Base-by-base conservation (phyloP, 2,113 vertebrate genomes). In the Gnathonemus echidnorhynchus region DNA sequence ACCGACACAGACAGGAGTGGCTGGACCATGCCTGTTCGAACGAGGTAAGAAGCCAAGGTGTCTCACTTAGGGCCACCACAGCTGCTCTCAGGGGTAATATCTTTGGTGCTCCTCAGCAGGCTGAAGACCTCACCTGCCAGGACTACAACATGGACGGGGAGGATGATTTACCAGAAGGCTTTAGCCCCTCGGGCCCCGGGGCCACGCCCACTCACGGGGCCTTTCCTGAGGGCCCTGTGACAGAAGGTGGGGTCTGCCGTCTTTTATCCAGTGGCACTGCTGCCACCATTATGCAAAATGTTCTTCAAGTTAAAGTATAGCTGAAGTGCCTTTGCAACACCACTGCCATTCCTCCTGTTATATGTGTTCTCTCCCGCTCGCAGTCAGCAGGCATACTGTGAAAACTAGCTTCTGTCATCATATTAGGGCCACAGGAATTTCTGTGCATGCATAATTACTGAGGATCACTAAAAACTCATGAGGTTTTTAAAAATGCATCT, bases 1-100 rank as follows among this genome's bases (percentile, higher is more conserved):
- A 99, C 91, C 94, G 98, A 0, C 95, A 98, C 80, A 96, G 97
- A 15, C 97, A 99, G 91, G 98, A 99, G 92, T 99, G 98, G 98
- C 85, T 99, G 89, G 94, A 97, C 77, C 97, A 97, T 0, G 97
- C 96, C 94, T 99, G 98, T 5, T 95, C 94, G 17, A 96, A 96
- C 89, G 95, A 98, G 98, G 98, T 99, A 86, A 7, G 80, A 49
- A 13, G 77, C 39, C 35, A 42, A 24, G 52, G 35, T 39, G 39
- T 53, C 49, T 24, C 3, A 0, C 8, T 52, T 27, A 31, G 24
- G 13, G 10, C 27, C 24, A 17, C 21, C 48, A 31, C 27, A 17
- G 11, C 27, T 66, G 35, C 39, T 62, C 49, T 62, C 42, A 8
- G 11, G 53, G 2, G 42, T 13, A 45, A 45, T 3, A 62, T 42